phyloP scores from a whole-genome alignment of 2,797 vertebrate species.

The Holocentrus rufus region DNA sequence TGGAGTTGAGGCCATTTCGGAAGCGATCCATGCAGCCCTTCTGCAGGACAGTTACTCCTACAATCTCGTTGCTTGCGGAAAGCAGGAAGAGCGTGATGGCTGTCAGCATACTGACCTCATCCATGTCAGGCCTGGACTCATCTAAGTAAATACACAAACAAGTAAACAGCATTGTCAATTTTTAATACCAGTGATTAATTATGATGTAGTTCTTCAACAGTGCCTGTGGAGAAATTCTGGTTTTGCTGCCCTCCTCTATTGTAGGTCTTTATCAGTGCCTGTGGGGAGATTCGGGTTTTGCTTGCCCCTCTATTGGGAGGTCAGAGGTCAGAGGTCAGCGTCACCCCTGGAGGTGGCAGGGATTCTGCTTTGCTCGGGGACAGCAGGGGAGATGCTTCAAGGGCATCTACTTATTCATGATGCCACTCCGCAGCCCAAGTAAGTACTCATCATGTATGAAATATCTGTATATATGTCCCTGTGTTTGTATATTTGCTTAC shows the following conservation, averaged over 20 bases:
- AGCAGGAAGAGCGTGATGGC: slow-evolving; percentile 94
- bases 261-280: too few species aligned
- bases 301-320: neutral
- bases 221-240: neutral
- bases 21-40: slow-evolving; percentile 94
- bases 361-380: too few species aligned
- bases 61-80: slow-evolving; percentile 91
- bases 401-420: too few species aligned
- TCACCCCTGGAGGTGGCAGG: too few species aligned
- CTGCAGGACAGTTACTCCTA: slow-evolving; percentile 93
- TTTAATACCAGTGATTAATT: neutral
- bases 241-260: neutral
- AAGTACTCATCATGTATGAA: too few species aligned
- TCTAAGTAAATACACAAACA: slow-evolving; percentile 78
- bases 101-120: slow-evolving; percentile 95
- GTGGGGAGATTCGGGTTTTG: neutral
- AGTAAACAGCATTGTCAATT: neutral
- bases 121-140: slow-evolving; percentile 84
- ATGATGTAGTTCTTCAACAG: neutral
- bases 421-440: too few species aligned
- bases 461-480: neutral
- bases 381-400: too few species aligned
- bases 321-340: neutral
- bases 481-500: slow-evolving; percentile 68
- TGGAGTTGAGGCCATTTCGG: slow-evolving; percentile 90